Conservation (phyloP, 2,797 vertebrate species). For the Alectoris magna region DNA sequence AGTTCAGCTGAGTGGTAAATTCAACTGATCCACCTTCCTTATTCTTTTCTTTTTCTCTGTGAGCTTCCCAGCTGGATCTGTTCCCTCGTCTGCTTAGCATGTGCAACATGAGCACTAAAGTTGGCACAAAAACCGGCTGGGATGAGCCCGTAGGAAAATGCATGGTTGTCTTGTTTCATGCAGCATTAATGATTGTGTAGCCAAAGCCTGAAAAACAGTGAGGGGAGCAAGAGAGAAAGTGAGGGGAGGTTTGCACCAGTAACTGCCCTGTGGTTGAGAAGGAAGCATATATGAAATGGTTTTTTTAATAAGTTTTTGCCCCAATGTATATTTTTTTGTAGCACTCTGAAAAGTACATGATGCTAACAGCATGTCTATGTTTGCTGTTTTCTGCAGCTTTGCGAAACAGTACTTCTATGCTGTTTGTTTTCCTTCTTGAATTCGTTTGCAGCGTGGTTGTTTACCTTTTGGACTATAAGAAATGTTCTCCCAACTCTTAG, state of each 20-base stretch:
- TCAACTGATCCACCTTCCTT: conserved; percentile 5
- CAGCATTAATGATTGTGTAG: not conserved
- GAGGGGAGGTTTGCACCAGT: not conserved
- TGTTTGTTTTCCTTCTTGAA: accelerated
- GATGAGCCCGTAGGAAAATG: not conserved
- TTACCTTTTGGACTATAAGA: conserved; percentile 6
- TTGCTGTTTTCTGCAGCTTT: not conserved
- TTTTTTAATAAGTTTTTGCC: not conserved
- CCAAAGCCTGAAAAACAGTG: not conserved
- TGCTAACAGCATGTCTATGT: not conserved
- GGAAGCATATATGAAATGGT: not conserved
- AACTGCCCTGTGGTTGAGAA: not conserved
- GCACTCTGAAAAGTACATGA: accelerated
- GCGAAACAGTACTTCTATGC: not conserved
- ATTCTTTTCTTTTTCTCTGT: not conserved
- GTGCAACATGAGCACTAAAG: not conserved
- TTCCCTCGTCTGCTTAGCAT: not conserved
- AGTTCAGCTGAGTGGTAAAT: not conserved
- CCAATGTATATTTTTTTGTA: not conserved
- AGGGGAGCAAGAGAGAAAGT: not conserved
- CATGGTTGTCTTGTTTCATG: not conserved
- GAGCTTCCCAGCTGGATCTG: not conserved
- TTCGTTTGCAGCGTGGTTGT: not conserved
- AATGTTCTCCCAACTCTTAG: not conserved
- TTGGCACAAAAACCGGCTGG: not conserved